Percentiles rank a stretch among this genome's conserved stretches.
Evolutionary conservation across 2,888 invertebrate species (phyloP).

Genomic region (Corythucha ciliata): DNA sequence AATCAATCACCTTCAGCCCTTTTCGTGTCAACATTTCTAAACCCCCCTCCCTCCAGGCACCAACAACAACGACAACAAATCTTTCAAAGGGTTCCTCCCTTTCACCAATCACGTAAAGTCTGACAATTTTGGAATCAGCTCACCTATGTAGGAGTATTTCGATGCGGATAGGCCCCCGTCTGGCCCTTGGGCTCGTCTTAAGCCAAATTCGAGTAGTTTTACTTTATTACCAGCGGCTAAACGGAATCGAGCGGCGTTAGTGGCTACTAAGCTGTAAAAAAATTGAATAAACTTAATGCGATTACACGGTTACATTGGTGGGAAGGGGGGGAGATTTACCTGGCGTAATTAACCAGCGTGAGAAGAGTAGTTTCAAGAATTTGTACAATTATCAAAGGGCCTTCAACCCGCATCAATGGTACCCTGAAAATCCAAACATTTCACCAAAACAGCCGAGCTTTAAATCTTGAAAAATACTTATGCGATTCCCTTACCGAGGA

Average conservation of each 20-base stretch:
- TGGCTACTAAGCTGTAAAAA: slow-evolving; percentile 79
- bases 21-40: no score
- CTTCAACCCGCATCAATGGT: slow-evolving; percentile 86
- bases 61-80: no score
- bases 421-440: slow-evolving; percentile 64
- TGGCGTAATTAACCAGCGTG: slow-evolving; percentile 94
- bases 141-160: slow-evolving; percentile 92
- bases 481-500: slow-evolving; percentile 59
- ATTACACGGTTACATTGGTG: no score
- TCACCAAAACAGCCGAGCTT: not conserved
- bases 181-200: slow-evolving; percentile 88
- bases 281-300: no score
- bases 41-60: no score
- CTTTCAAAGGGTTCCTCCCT: no score
- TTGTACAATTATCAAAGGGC: slow-evolving; percentile 91
- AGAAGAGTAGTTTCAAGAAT: slow-evolving; percentile 92
- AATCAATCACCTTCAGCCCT: no score
- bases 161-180: slow-evolving; percentile 97
- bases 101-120: no score
- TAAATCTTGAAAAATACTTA: not conserved
- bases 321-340: slow-evolving; percentile 52
- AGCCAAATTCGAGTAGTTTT: not conserved
- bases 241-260: slow-evolving; percentile 93
- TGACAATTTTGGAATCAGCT: no score
- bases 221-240: slow-evolving; percentile 81